A percentile compares a stretch with the other conserved stretches of the same genome.
phyloP scores from a whole-genome alignment of 2,113 vertebrate species.

The Aplodontia rufa region DNA sequence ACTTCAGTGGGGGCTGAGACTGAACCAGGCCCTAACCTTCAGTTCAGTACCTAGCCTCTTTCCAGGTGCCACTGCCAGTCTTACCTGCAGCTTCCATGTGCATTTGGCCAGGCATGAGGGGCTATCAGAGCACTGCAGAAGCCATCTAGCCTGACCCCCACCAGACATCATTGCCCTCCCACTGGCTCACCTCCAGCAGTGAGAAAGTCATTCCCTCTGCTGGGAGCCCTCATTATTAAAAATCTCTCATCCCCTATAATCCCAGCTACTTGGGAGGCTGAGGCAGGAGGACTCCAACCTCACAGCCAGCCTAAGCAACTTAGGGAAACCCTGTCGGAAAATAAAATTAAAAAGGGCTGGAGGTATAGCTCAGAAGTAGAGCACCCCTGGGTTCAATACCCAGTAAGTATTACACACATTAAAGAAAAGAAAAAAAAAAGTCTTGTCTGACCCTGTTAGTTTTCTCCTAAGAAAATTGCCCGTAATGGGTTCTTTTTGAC shows the following conservation, averaged over 20 bases:
- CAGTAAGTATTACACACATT: background rate
- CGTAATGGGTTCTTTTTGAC: background rate
- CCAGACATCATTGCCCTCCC: background rate
- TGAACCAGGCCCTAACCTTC: background rate
- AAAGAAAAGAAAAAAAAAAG: background rate
- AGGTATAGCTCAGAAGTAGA: background rate
- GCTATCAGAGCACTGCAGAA: background rate
- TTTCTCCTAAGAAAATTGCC: constrained; percentile 27
- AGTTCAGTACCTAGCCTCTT: background rate
- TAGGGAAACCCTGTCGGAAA: background rate
- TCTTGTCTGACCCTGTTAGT: background rate
- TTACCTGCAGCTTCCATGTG: background rate
- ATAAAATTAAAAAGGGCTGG: background rate
- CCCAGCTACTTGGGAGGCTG: background rate
- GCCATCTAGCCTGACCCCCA: background rate
- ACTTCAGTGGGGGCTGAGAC: background rate
- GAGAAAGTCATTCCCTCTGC: background rate
- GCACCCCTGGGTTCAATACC: background rate
- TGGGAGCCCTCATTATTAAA: background rate
- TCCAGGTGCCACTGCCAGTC: background rate
- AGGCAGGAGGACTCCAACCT: background rate
- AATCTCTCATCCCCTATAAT: background rate
- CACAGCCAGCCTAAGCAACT: background rate
- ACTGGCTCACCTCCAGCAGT: background rate
- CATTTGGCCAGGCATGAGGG: background rate